Evolutionary conservation across 2,113 vertebrate species (phyloP).

Genomic region (Zingel zingel): DNA sequence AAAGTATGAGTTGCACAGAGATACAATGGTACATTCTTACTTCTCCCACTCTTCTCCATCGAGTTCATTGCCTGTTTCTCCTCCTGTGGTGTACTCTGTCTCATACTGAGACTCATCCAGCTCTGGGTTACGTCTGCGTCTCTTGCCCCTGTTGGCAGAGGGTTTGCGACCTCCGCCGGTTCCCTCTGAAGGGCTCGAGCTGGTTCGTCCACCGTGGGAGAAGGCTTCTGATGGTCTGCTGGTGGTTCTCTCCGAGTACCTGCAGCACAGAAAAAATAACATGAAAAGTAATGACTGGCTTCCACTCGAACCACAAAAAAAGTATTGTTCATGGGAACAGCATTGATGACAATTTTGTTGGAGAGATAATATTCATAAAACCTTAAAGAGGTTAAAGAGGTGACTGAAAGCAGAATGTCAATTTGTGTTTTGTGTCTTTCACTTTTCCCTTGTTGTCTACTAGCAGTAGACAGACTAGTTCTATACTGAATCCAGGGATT

Average conservation of each 20-base stretch:
- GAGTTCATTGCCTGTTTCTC: conserved; percentile 87
- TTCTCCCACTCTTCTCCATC: conserved; percentile 85
- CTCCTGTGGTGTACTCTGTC: conserved; percentile 91
- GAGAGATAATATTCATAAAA: neutral
- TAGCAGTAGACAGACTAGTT: no score
- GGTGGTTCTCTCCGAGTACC: conserved; percentile 75
- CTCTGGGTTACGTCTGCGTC: conserved; percentile 82
- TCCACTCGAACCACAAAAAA: neutral
- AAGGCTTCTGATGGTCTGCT: conserved; percentile 66
- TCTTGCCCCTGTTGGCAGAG: conserved; percentile 80
- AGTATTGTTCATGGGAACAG: neutral
- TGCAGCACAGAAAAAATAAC: conserved; percentile 41
- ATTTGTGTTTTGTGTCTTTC: neutral
- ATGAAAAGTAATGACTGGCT: neutral
- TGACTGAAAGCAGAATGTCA: neutral
- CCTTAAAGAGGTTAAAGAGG: neutral
- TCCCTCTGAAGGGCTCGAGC: conserved; percentile 84
- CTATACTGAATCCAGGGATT: neutral
- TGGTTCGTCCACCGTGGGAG: conserved; percentile 67
- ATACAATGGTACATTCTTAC: conserved; percentile 65
- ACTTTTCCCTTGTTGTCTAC: no score
- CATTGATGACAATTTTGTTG: neutral
- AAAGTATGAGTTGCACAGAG: conserved; percentile 20
- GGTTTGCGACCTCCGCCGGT: conserved; percentile 74
- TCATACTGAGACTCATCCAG: conserved; percentile 91